Evolutionary conservation across 2,888 invertebrate species (phyloP).

Genomic region (Tenthredo scrophulariae): DNA sequence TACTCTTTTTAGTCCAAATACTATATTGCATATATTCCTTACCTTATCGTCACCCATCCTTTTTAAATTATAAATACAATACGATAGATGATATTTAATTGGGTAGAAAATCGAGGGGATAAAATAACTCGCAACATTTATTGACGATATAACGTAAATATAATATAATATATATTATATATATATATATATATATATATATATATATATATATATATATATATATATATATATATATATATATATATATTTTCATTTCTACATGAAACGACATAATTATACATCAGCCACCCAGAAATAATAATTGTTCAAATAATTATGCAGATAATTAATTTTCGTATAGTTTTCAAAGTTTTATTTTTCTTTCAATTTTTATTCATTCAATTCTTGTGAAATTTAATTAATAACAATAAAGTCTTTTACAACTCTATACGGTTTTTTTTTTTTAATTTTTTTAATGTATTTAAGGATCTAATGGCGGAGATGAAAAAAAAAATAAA

Average conservation of each 20-base stretch:
- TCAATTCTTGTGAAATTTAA: too few species aligned
- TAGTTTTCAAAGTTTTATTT: not conserved
- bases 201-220: too few species aligned
- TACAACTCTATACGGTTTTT: not conserved
- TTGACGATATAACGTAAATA: conserved; percentile 35
- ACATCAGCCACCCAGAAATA: conserved; percentile 20
- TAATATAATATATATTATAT: not conserved
- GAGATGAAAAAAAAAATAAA: not conserved
- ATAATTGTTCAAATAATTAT: not conserved
- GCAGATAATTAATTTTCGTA: not conserved
- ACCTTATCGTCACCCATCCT: too few species aligned
- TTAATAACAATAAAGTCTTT: too few species aligned
- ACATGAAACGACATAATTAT: conserved; percentile 32
- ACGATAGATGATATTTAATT: too few species aligned
- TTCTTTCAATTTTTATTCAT: not conserved
- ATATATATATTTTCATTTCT: conserved; percentile 38
- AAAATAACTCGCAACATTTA: conserved; percentile 28
- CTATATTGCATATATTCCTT: too few species aligned
- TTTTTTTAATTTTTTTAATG: too few species aligned
- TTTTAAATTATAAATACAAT: too few species aligned
- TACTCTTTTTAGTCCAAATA: too few species aligned
- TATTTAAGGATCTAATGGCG: not conserved
- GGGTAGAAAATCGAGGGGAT: not conserved
- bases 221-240: conserved; percentile 31
- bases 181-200: too few species aligned